Base-by-base conservation (phyloP, 2,797 vertebrate genomes). In the Falco berigora region DNA sequence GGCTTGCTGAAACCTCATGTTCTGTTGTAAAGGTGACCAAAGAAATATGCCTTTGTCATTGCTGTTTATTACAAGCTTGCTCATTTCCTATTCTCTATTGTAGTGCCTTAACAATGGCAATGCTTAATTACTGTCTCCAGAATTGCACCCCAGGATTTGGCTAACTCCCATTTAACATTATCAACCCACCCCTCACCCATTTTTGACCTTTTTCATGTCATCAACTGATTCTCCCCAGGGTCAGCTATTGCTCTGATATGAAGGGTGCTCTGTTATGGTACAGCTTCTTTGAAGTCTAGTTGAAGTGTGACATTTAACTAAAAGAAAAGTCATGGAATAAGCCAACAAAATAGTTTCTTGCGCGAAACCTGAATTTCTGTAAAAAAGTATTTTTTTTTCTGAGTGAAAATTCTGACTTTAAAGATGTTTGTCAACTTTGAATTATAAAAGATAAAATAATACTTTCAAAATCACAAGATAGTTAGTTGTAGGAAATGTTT, bases 21-120 rank as follows among this genome's bases (percentile, higher is more conserved):
- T 93, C 86, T 90, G 32, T 52, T 88, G 52, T 71, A 78, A 95
- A 88, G 74, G 83, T 79, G 90, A 56, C 88, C 77, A 83, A n/a
- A 96, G 92, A 82, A 96, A 92, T 38, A 61, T 1, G 46, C 59
- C 71, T 86, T 77, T 79, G 83, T 67, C 83, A 50, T 42, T 92
- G 69, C 73, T 62, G 62, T 38, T 83, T 50, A 61, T 53, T 53
- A 55, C n/a, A 34, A 90, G 67, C 49, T 84, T 73, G 64, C 88
- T 93, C 71, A 85, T 85, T 96, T 97, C 95, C 96, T 95, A 58
- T 90, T 89, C 76, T 74, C 93, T 90, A 95, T 96, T 97, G 92
- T 94, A 71, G 52, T 91, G 74, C 71, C 53, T 92, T 85, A 96
- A 96, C 96, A 97, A 97, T 96, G 77, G 88, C 59, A 92, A 36